Conservation (phyloP, 2,797 vertebrate genomes). For the Anguilla anguilla region DNA sequence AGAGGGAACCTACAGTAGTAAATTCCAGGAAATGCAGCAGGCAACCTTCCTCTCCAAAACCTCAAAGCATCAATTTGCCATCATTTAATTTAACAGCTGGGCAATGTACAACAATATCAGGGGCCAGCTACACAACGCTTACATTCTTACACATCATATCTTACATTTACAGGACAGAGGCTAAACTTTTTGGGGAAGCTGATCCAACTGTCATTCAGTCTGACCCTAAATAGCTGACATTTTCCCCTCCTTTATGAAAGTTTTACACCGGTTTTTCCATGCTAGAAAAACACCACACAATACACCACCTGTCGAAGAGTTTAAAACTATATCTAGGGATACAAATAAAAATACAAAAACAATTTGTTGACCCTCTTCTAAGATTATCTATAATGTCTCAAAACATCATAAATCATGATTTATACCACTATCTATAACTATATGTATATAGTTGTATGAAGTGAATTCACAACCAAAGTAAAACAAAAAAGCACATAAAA, state of each 20-base stretch:
- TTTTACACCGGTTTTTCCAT: too few relatives aligned
- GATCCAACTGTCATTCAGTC: background rate
- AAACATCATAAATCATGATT: too few relatives aligned
- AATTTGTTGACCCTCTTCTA: too few relatives aligned
- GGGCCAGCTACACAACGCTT: background rate
- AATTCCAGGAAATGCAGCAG: constrained; percentile 41
- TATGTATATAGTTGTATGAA: too few relatives aligned
- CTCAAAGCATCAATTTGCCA: background rate
- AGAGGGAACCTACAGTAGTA: constrained; percentile 56
- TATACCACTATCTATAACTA: too few relatives aligned
- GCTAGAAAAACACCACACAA: too few relatives aligned
- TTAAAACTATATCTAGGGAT: too few relatives aligned
- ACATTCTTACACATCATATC: background rate
- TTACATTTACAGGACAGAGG: background rate
- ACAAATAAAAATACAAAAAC: background rate
- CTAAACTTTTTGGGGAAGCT: background rate
- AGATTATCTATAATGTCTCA: too few relatives aligned
- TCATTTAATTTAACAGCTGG: background rate
- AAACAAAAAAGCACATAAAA: too few relatives aligned
- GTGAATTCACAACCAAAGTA: too few relatives aligned
- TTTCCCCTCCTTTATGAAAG: background rate
- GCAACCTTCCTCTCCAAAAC: constrained; percentile 13
- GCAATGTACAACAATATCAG: background rate
- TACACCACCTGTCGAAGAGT: too few relatives aligned
- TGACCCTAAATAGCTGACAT: background rate